Conservation (phyloP, 2,888 invertebrate genomes). For the Ophion slaviceki region DNA sequence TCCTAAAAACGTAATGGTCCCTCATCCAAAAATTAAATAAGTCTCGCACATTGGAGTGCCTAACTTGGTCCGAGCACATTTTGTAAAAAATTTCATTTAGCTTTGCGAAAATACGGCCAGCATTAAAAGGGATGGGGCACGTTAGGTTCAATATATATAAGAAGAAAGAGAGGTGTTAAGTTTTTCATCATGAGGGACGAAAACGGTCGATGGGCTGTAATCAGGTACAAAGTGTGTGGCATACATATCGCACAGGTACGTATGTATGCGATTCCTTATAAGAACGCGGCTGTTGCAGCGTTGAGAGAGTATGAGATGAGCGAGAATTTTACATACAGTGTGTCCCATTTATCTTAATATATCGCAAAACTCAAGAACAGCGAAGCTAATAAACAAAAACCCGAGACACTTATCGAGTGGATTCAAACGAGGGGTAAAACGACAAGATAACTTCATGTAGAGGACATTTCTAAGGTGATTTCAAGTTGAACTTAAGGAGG, state of each 20-base stretch:
- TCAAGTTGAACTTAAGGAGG: no score
- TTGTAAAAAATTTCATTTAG: not conserved
- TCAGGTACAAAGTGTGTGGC: slow-evolving; percentile 44
- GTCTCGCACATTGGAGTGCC: not conserved
- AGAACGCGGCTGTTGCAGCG: slow-evolving; percentile 59
- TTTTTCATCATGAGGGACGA: slow-evolving; percentile 60
- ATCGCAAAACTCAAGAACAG: not conserved
- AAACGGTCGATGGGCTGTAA: slow-evolving; percentile 56
- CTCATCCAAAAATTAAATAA: not conserved
- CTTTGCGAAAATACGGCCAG: not conserved
- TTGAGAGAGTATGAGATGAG: slow-evolving; percentile 48
- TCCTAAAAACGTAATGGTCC: not conserved
- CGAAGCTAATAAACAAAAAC: no score
- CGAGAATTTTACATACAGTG: slow-evolving; percentile 46
- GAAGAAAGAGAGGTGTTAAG: slow-evolving; percentile 59
- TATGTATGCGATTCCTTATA: slow-evolving; percentile 6
- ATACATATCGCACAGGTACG: not conserved
- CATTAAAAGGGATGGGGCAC: slow-evolving; percentile 14
- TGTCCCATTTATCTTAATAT: not conserved
- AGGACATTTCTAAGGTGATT: no score
- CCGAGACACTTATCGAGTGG: no score
- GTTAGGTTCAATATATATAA: slow-evolving; percentile 40
- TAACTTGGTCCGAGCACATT: not conserved
- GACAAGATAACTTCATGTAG: no score
- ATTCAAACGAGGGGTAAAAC: no score